A percentile compares a stretch with the other conserved stretches of the same genome.
These are phyloP conservation scores for Leptinotarsa undecemlineata DNA, from an alignment of 1,140 invertebrate genomes.

Conservation along the genomic window DNA sequence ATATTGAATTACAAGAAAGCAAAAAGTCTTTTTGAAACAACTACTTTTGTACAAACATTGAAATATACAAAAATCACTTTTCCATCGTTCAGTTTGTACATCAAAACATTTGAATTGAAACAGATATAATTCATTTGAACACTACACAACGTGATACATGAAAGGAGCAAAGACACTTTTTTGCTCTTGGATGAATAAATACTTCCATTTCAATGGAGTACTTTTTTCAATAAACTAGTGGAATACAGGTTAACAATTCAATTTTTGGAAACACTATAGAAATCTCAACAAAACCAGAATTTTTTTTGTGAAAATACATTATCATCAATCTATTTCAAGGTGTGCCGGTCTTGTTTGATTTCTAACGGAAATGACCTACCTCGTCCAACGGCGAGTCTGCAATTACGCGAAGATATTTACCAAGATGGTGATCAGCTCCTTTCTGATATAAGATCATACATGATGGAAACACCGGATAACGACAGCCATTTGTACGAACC, in stretches of 20 bases:
- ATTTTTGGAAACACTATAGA: not conserved
- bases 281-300: not conserved
- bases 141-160: too few relatives aligned
- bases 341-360: slow-evolving; percentile 32
- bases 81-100: too few relatives aligned
- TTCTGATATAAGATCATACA: slow-evolving; percentile 47
- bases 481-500: slow-evolving; percentile 40
- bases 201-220: too few relatives aligned
- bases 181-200: too few relatives aligned
- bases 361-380: slow-evolving; percentile 23
- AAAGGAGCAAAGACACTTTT: too few relatives aligned
- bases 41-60: too few relatives aligned
- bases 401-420: slow-evolving; percentile 49
- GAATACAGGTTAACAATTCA: not conserved
- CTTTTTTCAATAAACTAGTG: too few relatives aligned
- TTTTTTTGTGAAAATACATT: not conserved
- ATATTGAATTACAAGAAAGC: too few relatives aligned
- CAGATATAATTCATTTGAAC: too few relatives aligned
- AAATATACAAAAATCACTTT: too few relatives aligned
- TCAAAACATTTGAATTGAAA: too few relatives aligned
- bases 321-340: slow-evolving; percentile 7
- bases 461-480: slow-evolving; percentile 42
- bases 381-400: slow-evolving; percentile 45
- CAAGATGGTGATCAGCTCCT: slow-evolving; percentile 50
- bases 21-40: too few relatives aligned